A percentile compares a stretch with the other conserved stretches of the same genome.
Conservation (phyloP, 2,888 invertebrate species). For the Callosobruchus maculatus region DNA sequence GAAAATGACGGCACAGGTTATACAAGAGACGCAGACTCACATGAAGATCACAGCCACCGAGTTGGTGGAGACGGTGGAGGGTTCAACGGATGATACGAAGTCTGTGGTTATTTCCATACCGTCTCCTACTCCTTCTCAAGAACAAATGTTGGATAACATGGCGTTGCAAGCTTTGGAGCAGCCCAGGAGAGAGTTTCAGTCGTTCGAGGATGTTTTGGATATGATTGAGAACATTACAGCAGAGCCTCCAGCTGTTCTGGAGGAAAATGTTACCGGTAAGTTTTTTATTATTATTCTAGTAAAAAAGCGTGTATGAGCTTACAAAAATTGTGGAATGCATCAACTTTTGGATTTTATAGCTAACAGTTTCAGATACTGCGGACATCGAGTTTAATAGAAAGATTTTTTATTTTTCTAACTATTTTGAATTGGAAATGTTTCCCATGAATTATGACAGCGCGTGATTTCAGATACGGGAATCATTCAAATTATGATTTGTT, state of each 20-base stretch:
- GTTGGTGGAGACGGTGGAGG: constrained; percentile 56
- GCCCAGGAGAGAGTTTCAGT: constrained; percentile 58
- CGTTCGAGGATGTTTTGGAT: constrained; percentile 66
- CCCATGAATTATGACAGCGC: too few species aligned
- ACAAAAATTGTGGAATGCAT: too few species aligned
- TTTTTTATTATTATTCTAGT: neutral
- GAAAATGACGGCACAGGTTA: constrained; percentile 48
- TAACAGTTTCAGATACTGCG: too few species aligned
- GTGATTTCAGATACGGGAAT: too few species aligned
- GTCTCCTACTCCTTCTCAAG: constrained; percentile 63
- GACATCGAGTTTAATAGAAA: too few species aligned
- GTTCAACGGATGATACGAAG: constrained; percentile 58
- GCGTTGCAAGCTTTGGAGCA: constrained; percentile 58
- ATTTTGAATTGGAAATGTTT: too few species aligned
- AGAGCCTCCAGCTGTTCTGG: constrained; percentile 36
- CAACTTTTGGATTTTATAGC: too few species aligned
- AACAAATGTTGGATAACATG: constrained; percentile 61
- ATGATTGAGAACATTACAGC: constrained; percentile 63
- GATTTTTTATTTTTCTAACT: too few species aligned
- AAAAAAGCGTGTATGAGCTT: too few species aligned
- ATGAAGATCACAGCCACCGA: constrained; percentile 45
- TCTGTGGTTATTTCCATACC: constrained; percentile 65
- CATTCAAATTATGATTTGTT: too few species aligned
- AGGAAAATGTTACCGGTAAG: constrained; percentile 28
- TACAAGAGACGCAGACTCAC: constrained; percentile 41